A percentile compares a stretch with the other conserved stretches of the same genome.
Conservation (phyloP, 2,888 invertebrate genomes). For the Coecobrya sp. region DNA sequence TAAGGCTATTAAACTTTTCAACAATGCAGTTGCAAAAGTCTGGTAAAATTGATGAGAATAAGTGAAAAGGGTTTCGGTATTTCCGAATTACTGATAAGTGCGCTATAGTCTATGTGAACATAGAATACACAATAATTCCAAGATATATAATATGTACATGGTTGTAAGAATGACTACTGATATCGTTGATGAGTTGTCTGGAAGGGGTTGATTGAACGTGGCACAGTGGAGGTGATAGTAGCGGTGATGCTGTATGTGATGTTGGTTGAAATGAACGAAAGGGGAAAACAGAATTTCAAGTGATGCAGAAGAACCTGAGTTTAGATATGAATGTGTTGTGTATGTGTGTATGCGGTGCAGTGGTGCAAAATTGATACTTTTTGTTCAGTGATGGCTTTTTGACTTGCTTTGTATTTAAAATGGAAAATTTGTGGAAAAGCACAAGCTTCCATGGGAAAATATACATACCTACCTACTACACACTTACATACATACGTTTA, state of each 20-base stretch:
- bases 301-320: constrained; percentile 64
- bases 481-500: neutral
- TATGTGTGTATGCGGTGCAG: constrained; percentile 8
- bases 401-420: constrained; percentile 15
- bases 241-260: constrained; percentile 41
- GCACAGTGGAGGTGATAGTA: neutral
- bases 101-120: no score
- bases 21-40: neutral
- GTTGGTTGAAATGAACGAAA: constrained; percentile 24
- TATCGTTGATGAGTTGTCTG: constrained; percentile 12
- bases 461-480: neutral
- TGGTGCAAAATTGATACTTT: constrained; percentile 63
- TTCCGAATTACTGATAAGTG: constrained; percentile 38
- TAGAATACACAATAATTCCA: no score
- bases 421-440: neutral
- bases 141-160: no score
- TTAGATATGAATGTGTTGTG: constrained; percentile 1
- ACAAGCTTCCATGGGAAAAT: neutral
- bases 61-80: constrained; percentile 35
- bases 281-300: constrained; percentile 44
- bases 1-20: neutral
- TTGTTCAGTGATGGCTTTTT: constrained; percentile 51
- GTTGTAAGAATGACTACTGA: neutral
- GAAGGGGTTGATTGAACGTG: neutral
- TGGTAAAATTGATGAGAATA: neutral